These are phyloP conservation scores for Rhodophaea formosa DNA, from an alignment of 2,888 invertebrate species.

Conservation along the genomic window DNA sequence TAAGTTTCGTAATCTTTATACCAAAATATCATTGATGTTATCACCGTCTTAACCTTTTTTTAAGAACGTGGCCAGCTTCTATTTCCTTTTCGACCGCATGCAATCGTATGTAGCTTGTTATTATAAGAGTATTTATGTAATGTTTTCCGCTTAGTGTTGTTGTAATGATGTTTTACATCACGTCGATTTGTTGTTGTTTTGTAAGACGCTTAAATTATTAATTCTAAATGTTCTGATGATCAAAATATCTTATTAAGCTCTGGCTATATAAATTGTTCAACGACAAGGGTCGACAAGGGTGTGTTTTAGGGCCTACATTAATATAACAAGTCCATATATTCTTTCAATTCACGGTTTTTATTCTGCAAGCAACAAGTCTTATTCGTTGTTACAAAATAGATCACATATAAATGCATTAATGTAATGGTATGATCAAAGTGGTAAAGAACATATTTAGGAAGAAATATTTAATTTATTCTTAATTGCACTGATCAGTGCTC, in stretches of 20 bases:
- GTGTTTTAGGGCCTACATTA: no score
- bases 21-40: no score
- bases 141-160: constrained; percentile 6
- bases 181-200: neutral
- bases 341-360: neutral
- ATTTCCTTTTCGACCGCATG: constrained; percentile 7
- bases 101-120: constrained; percentile 5
- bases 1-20: no score
- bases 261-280: no score
- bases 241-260: no score
- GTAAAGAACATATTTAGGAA: no score
- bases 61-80: constrained; percentile 2
- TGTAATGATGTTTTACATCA: neutral
- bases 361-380: neutral
- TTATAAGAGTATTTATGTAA: constrained; percentile 8
- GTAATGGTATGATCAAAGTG: no score
- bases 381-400: neutral
- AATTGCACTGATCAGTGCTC: no score
- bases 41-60: constrained; percentile 1
- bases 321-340: no score
- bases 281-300: no score
- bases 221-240: neutral
- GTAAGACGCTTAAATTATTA: neutral
- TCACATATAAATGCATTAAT: neutral
- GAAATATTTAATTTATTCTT: no score